Percentiles rank a stretch among this genome's conserved stretches.
Evolutionary conservation across 2,113 vertebrate genomes (phyloP).

Genomic region (Indicator indicator): DNA sequence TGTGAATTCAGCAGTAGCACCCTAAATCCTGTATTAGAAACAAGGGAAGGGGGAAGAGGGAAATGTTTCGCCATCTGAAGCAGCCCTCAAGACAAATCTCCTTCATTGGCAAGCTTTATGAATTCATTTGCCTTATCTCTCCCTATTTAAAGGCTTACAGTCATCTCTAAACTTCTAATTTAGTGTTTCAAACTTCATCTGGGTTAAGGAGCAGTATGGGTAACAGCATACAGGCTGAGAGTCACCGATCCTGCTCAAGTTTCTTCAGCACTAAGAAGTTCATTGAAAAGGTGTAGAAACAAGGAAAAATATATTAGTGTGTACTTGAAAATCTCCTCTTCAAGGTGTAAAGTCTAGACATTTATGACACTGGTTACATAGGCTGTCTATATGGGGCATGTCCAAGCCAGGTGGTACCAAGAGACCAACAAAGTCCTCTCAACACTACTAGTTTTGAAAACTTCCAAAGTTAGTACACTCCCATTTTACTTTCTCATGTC

Average conservation of each 20-base stretch:
- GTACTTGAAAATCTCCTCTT: background rate
- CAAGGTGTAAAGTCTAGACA: background rate
- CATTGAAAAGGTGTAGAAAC: background rate
- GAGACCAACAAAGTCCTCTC: background rate
- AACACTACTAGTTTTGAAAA: background rate
- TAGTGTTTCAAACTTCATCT: background rate
- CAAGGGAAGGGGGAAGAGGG: background rate
- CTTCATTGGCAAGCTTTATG: background rate
- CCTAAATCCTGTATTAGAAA: background rate
- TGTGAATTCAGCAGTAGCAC: background rate
- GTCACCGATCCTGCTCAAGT: background rate
- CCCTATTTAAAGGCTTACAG: background rate
- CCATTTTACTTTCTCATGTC: background rate
- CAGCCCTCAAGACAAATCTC: background rate
- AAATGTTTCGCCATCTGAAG: background rate
- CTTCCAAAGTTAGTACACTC: background rate
- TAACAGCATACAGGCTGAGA: background rate
- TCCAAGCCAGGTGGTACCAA: background rate
- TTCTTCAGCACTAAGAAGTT: background rate
- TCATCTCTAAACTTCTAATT: background rate
- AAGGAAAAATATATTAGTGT: background rate
- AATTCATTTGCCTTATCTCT: background rate
- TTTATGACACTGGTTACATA: background rate
- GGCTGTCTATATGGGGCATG: background rate
- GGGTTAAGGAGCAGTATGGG: background rate